phyloP scores from a whole-genome alignment of 2,113 vertebrate species.

The Bombycilla garrulus region DNA sequence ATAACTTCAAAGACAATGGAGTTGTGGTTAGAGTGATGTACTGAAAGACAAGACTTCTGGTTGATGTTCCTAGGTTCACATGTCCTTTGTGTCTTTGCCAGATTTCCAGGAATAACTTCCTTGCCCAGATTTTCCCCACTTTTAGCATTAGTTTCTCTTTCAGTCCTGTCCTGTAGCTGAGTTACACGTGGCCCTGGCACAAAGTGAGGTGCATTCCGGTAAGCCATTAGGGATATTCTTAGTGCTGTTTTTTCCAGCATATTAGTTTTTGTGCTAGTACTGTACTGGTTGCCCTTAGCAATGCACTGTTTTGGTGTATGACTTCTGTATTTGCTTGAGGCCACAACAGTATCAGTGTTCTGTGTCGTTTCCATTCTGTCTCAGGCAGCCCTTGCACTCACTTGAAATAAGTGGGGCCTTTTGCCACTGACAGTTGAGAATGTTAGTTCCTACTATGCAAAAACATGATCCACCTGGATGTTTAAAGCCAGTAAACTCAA shows the following conservation, averaged over 20 bases:
- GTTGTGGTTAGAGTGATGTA: neutral
- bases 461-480: neutral
- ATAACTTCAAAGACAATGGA: neutral
- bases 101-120: neutral
- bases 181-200: neutral
- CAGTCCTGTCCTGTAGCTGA: neutral
- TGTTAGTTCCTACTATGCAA: neutral
- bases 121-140: neutral
- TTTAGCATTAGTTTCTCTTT: neutral
- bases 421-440: neutral
- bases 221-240: neutral
- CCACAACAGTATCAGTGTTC: slow-evolving; percentile 27
- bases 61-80: neutral
- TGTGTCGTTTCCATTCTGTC: slow-evolving; percentile 13
- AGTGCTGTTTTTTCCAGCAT: neutral
- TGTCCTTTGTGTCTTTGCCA: neutral
- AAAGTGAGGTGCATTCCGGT: neutral
- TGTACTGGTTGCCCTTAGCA: neutral
- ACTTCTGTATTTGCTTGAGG: slow-evolving; percentile 35
- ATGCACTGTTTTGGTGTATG: neutral
- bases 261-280: neutral
- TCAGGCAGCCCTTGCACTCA: neutral
- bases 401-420: neutral
- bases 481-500: neutral
- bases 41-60: neutral